phyloP scores from a whole-genome alignment of 2,888 invertebrate species.

The Rugalucina vietnamica region DNA sequence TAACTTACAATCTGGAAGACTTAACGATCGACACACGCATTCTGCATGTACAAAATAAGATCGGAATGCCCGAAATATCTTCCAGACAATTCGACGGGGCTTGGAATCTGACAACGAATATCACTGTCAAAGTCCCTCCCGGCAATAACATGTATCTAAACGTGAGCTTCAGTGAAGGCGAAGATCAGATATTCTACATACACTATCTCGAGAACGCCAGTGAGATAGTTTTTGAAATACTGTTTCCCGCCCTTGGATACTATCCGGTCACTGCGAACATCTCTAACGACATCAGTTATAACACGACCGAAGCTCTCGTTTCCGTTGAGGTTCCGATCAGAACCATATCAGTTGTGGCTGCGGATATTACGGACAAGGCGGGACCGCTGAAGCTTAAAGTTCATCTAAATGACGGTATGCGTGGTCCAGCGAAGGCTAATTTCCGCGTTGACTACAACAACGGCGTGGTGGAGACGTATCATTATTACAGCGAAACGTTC shows the following conservation, averaged over 20 bases:
- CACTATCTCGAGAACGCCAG: conserved; percentile 54
- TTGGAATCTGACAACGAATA: conserved; percentile 70
- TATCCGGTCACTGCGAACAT: conserved; percentile 70
- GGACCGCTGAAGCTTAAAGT: conserved; percentile 70
- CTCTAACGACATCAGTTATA: conserved; percentile 76
- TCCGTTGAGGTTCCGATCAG: conserved; percentile 80
- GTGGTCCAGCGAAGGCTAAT: conserved; percentile 70
- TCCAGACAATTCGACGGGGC: conserved; percentile 60
- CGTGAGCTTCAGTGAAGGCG: conserved; percentile 76
- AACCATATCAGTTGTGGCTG: conserved; percentile 57
- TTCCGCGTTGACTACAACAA: conserved; percentile 77
- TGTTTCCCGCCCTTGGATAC: conserved; percentile 73
- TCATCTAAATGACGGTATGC: conserved; percentile 71
- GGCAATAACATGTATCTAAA: conserved; percentile 74
- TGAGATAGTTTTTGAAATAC: conserved; percentile 60
- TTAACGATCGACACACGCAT: conserved; percentile 60
- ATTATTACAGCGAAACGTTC: conserved; percentile 50
- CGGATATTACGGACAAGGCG: conserved; percentile 71
- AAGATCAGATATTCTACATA: conserved; percentile 70
- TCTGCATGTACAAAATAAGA: conserved; percentile 60
- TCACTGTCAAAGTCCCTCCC: conserved; percentile 69
- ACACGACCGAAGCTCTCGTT: conserved; percentile 62
- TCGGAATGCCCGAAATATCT: conserved; percentile 60
- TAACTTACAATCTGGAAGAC: conserved; percentile 45
- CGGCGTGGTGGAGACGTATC: conserved; percentile 62